Conservation (phyloP, 1,140 invertebrate genomes). For the Gonatopus flavifemur region DNA sequence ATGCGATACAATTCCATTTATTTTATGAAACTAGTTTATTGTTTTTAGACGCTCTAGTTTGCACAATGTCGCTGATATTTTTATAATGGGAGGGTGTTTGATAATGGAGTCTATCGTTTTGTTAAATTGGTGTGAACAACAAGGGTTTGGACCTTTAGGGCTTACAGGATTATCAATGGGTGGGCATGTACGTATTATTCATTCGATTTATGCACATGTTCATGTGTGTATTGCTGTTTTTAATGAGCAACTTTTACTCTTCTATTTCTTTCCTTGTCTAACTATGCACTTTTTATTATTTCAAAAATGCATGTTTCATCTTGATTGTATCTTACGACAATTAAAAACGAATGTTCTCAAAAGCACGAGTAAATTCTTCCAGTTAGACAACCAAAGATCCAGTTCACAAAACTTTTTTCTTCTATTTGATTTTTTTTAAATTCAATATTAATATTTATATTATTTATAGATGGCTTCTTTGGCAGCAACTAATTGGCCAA, state of each 20-base stretch:
- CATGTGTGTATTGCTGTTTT: not conserved
- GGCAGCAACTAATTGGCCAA: constrained; percentile 91
- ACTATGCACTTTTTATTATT: too few species aligned
- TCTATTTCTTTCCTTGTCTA: too few species aligned
- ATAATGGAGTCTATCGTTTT: constrained; percentile 92
- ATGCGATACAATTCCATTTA: not conserved
- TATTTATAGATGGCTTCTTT: constrained; percentile 89
- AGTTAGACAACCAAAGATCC: too few species aligned
- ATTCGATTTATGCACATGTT: not conserved
- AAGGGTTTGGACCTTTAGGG: constrained; percentile 87
- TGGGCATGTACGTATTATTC: constrained; percentile 80
- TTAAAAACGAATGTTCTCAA: too few species aligned
- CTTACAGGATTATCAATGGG: constrained; percentile 99
- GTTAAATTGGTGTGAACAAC: constrained; percentile 89
- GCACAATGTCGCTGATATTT: constrained; percentile 95
- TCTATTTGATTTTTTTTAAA: too few species aligned
- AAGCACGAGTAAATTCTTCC: too few species aligned
- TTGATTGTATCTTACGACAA: too few species aligned
- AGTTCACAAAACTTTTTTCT: too few species aligned
- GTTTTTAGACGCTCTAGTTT: constrained; percentile 82
- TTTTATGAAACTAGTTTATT: constrained; percentile 1
- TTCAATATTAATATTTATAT: constrained; percentile 10
- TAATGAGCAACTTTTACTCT: too few species aligned
- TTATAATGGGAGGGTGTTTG: constrained; percentile 98
- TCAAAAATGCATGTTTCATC: too few species aligned